Evolutionary conservation across 30 jellyfish, hydroid and myxozoan species (phyloP).

Genomic region (Calvadosia cruxmelitensis): DNA sequence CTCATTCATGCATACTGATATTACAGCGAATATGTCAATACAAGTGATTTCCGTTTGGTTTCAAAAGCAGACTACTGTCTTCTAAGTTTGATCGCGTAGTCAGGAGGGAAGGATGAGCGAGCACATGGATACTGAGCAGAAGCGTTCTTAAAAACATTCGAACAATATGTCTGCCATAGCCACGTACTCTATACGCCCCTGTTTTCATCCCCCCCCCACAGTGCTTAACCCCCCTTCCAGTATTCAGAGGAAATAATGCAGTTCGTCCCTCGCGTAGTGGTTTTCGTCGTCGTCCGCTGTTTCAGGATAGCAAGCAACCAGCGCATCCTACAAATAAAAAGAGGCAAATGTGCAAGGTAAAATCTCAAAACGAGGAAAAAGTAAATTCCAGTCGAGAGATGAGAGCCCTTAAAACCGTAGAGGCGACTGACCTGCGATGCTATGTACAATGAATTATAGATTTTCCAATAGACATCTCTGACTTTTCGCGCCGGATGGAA

Average conservation of each 20-base stretch:
- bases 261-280: conserved; percentile 81
- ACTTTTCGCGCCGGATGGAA: conserved; percentile 99
- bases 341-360: background rate
- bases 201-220: no score
- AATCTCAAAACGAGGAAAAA: background rate
- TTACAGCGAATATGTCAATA: no score
- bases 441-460: conserved; percentile 82
- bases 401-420: no score
- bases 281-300: conserved; percentile 85
- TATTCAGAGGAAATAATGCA: conserved; percentile 59
- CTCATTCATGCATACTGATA: background rate
- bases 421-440: conserved; percentile 87
- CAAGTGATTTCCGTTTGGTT: no score
- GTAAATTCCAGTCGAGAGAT: no score
- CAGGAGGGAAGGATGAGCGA: no score
- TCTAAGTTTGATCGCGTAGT: no score
- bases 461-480: conserved; percentile 94
- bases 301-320: conserved; percentile 93
- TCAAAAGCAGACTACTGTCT: no score
- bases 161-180: no score
- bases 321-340: conserved; percentile 53
- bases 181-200: no score
- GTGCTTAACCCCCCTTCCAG: background rate
- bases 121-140: no score
- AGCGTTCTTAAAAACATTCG: no score